Conservation (phyloP, 1,140 invertebrate species). For the Ooceraea biroi region DNA sequence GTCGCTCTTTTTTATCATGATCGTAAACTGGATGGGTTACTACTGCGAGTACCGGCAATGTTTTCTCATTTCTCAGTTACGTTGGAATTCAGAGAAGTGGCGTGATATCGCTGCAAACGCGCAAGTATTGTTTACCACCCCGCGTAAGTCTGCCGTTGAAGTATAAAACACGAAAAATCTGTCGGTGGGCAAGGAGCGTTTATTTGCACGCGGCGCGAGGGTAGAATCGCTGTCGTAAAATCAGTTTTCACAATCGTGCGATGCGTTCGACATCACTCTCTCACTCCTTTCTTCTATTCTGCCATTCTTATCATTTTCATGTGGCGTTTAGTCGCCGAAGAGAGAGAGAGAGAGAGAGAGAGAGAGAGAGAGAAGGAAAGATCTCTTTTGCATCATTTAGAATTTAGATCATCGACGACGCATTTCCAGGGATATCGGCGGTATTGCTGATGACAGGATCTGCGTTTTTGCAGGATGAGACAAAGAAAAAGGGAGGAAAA, state of each 20-base stretch:
- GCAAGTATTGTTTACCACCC: slow-evolving; percentile 35
- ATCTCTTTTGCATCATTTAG: slow-evolving; percentile 31
- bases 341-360: background rate
- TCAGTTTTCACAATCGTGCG: slow-evolving; percentile 21
- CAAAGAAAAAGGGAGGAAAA: background rate
- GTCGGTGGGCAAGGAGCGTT: slow-evolving; percentile 47
- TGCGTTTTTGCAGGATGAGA: slow-evolving; percentile 1
- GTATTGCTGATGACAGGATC: slow-evolving; percentile 18
- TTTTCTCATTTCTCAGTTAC: slow-evolving; percentile 21
- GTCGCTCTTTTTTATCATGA: background rate
- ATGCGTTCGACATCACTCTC: background rate
- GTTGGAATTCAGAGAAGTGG: slow-evolving; percentile 15
- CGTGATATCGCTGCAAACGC: slow-evolving; percentile 13
- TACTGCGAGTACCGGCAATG: background rate
- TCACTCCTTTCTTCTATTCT: background rate
- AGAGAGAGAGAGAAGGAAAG: slow-evolving; percentile 3
- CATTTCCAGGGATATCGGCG: slow-evolving; percentile 54
- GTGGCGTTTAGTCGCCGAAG: background rate
- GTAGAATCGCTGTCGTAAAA: slow-evolving; percentile 31
- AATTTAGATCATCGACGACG: slow-evolving; percentile 60
- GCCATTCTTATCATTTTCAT: background rate
- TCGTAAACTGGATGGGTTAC: background rate
- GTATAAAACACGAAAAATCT: slow-evolving; percentile 40
- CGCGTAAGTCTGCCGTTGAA: slow-evolving; percentile 39
- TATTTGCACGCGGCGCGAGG: slow-evolving; percentile 32